Evolutionary conservation across 2,888 invertebrate genomes (phyloP).

Genomic region (Cancer borealis): DNA sequence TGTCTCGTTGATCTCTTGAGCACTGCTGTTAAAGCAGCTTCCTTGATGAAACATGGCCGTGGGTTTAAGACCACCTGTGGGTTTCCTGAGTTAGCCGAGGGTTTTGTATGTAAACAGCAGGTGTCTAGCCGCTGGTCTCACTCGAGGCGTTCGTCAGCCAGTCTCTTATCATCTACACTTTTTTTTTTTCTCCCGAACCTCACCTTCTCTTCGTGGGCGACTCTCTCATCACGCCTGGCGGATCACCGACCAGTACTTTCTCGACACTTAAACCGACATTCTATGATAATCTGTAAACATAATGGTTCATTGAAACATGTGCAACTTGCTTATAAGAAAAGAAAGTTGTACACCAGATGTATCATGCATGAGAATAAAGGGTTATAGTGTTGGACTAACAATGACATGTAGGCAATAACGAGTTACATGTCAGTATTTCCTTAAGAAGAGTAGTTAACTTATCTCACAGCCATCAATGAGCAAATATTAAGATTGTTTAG

Average conservation of each 20-base stretch:
- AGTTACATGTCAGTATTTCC: neutral
- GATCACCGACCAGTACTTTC: neutral
- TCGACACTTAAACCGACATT: neutral
- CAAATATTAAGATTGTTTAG: neutral
- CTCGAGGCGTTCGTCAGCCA: neutral
- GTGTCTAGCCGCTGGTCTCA: slow-evolving; percentile 8
- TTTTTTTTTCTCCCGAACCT: neutral
- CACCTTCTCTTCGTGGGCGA: neutral
- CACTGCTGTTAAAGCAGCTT: neutral
- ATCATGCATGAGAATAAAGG: neutral
- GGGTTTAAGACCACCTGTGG: neutral
- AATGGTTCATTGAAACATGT: neutral
- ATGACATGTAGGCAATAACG: neutral
- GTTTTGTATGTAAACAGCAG: neutral
- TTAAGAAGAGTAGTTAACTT: neutral
- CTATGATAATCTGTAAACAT: neutral
- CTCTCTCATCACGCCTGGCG: slow-evolving; percentile 3
- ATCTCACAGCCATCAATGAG: neutral
- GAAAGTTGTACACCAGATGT: neutral
- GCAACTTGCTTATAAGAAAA: neutral
- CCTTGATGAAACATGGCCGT: neutral
- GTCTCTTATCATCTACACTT: neutral
- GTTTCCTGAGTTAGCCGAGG: neutral
- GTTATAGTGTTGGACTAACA: neutral
- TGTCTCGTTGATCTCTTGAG: neutral